Percentiles rank a stretch among this genome's conserved stretches.
phyloP scores from a whole-genome alignment of 1,140 invertebrate genomes.

The Drosophila orosa region DNA sequence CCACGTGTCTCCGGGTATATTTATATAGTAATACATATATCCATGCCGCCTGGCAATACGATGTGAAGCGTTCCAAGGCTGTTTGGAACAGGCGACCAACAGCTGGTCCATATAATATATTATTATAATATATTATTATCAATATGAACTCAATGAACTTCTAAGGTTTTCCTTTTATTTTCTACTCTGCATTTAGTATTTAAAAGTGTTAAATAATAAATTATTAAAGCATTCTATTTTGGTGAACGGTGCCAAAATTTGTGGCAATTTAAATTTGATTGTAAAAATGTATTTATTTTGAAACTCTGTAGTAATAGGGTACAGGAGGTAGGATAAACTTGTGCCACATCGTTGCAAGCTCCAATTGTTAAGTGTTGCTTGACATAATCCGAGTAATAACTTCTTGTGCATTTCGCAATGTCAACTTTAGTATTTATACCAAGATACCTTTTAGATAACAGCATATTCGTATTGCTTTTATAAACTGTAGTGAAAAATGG shows the following conservation, averaged over 20 bases:
- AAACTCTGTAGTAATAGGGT: neutral
- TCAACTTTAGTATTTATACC: neutral
- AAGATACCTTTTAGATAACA: neutral
- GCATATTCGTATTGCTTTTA: neutral
- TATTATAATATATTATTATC: too few species aligned
- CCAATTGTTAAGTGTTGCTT: neutral
- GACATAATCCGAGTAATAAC: neutral
- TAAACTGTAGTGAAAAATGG: neutral
- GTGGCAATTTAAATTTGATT: neutral
- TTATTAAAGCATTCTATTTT: too few species aligned
- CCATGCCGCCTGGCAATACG: neutral
- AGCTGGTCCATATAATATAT: conserved; percentile 8
- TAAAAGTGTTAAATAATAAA: neutral
- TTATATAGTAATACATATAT: conserved; percentile 1
- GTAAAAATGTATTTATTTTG: neutral
- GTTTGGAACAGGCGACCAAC: neutral
- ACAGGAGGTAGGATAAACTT: neutral
- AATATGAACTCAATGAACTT: neutral
- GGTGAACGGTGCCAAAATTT: neutral
- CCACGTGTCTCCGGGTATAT: conserved; percentile 33
- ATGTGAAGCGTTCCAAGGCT: conserved; percentile 23
- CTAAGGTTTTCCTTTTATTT: neutral
- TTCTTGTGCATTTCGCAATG: neutral
- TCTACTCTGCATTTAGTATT: neutral
- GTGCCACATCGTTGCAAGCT: neutral